phyloP scores from a whole-genome alignment of 2,888 invertebrate species.

The Drosophila mimica region DNA sequence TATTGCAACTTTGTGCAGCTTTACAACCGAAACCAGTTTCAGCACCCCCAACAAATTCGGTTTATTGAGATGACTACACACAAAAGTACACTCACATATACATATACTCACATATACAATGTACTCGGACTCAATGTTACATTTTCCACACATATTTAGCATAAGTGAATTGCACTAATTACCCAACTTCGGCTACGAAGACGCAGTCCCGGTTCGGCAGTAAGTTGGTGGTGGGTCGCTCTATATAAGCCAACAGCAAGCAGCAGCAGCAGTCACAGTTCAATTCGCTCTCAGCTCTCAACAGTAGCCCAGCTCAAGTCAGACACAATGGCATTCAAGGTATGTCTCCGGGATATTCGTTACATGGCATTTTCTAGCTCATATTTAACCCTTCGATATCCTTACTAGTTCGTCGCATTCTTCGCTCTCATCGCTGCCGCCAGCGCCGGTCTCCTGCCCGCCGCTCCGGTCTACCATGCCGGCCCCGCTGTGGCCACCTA shows the following conservation, averaged over 20 bases:
- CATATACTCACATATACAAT: background rate
- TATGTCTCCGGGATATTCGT: constrained; percentile 31
- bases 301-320: constrained; percentile 47
- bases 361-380: background rate
- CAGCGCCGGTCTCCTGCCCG: constrained; percentile 78
- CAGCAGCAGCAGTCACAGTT: constrained; percentile 66
- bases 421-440: constrained; percentile 79
- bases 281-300: constrained; percentile 55
- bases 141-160: constrained; percentile 66
- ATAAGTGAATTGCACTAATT: constrained; percentile 78
- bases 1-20: constrained; percentile 28
- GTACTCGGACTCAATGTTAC: constrained; percentile 58
- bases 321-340: constrained; percentile 77
- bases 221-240: constrained; percentile 19
- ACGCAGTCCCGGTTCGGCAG: constrained; percentile 34
- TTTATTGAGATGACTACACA: constrained; percentile 69
- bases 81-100: constrained; percentile 27
- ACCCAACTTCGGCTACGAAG: constrained; percentile 57
- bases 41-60: constrained; percentile 49
- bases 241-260: constrained; percentile 64
- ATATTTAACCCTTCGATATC: background rate
- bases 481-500: constrained; percentile 67
- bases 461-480: constrained; percentile 65
- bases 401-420: constrained; percentile 70
- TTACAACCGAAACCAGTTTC: constrained; percentile 33